Evolutionary conservation across 2,888 invertebrate species (phyloP), one percentile per base, ranked within the genome.

Genomic region (Epirrhoe tristata): DNA sequence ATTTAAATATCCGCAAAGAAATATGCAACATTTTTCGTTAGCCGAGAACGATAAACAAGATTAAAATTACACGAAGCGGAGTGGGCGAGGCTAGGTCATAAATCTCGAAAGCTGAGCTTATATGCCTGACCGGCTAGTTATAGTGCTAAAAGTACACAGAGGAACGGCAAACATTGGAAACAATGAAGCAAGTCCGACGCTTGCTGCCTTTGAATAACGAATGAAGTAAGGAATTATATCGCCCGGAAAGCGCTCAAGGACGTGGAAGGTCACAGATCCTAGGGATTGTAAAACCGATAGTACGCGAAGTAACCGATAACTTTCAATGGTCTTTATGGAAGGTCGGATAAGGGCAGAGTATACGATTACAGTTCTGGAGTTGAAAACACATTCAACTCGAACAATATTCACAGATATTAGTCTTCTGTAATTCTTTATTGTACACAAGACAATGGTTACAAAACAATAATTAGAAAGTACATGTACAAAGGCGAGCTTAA

Each of bases 21-120:
- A 74, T 76, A 75, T 75, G 60, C 63, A 70, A 72, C 57, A 74
- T 73, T 77, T 82, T 83, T 77, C 75, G 68, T 67, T 51, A 69
- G 72, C 67, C 58, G 71, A 76, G 70, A 71, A 75, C 81, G 69
- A 85, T 85, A 89, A 88, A 90, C 82, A 85, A 84, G 83, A 86
- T 88, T 88, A 87, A 86, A 86, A 88, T 88, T 87, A 86, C 85
- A 87, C 67, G 72, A 73, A 74, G 77, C 73, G 60, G 73, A 80
- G 76, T 80, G 78, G 79, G 79, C 77, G 78, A 77, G 74, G 51
- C 72, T 69, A 67, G 75, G 63, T 66, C 70, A 82, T 88, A 84
- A 86, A 87, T 87, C 84, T 81, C 63, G 24, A 75, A 78, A 78
- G 74, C 69, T 69, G 62, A 73, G 76, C 63, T 67, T 70, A 63